Evolutionary conservation across 1,140 invertebrate species (phyloP).

Genomic region (Wiebesia pumilae): DNA sequence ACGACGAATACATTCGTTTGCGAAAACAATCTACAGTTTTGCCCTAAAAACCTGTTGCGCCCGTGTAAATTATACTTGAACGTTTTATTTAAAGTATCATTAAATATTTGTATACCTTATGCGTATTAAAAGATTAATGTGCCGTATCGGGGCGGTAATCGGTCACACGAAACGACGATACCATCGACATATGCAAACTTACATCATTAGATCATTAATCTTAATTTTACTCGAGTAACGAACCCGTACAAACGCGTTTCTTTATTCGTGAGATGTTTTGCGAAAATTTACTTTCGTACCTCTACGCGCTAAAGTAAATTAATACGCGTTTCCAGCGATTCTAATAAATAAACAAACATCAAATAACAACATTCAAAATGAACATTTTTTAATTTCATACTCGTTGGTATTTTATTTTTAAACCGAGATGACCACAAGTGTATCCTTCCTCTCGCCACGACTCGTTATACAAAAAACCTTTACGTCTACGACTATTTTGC

Average conservation of each 20-base stretch:
- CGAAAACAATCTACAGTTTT: no score
- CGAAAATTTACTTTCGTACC: not conserved
- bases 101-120: not conserved
- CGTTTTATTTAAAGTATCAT: not conserved
- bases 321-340: not conserved
- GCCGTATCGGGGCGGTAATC: not conserved
- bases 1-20: no score
- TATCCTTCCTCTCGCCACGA: no score
- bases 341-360: no score
- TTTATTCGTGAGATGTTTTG: not conserved
- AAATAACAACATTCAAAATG: not conserved
- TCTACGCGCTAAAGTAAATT: not conserved
- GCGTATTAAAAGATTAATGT: not conserved
- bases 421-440: not conserved
- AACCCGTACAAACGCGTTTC: not conserved
- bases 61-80: not conserved
- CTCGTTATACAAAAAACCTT: no score
- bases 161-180: not conserved
- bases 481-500: no score
- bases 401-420: not conserved
- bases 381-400: not conserved
- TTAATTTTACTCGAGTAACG: not conserved
- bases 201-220: not conserved
- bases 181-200: not conserved
- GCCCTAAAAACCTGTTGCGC: not conserved